Base-by-base conservation (phyloP, 2,797 vertebrate genomes). In the Oceanodroma leucorhoa region DNA sequence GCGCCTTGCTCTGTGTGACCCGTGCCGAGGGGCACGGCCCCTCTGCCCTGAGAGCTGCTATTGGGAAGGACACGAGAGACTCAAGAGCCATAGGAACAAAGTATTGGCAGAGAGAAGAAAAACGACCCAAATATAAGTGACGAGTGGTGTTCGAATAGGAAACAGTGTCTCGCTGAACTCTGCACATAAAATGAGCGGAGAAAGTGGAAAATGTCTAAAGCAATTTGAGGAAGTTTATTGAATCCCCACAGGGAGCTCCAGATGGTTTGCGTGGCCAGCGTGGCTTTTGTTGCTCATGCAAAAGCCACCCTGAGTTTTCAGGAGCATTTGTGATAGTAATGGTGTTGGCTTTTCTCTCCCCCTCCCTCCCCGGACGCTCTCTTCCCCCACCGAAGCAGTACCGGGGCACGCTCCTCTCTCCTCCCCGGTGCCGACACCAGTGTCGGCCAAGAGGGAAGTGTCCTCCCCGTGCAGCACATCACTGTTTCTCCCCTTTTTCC, bases 171-270 rank as follows among this genome's bases (percentile, higher is more conserved):
- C 1, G 1, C 90, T 89, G 90, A 94, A 94, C 95, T 60, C 90
- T 73, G 93, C 80, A 9, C 93, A 45, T 45, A 45, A 89, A 93
- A 83, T n/a, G 89, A 94, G 78, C 23, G 72, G 77, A 92, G 88
- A 91, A 86, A 92, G 93, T 45, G 78, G 90, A 16, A 88, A 91
- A 67, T 3, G 88, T 84, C 96, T 94, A 36, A 80, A 95, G 95
- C 93, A 89, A 95, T 90, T 93, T 87, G 90, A 71, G 80, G 90
- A 73, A 77, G 88, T 81, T 89, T 94, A 84, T 80, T 93, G 60
- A 89, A 94, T 93, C 90, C 93, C 96, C 94, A 46, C 83, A 20
- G 96, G 94, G 88, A 95, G 93, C 79, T 95, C 92, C 95, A 95
- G 96, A 87, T 70, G 92, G 91, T 87, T 87, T 79, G 75, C 57